These are phyloP conservation scores for Drosophila fungiperda DNA, from an alignment of 2,888 invertebrate species.

Conservation along the genomic window DNA sequence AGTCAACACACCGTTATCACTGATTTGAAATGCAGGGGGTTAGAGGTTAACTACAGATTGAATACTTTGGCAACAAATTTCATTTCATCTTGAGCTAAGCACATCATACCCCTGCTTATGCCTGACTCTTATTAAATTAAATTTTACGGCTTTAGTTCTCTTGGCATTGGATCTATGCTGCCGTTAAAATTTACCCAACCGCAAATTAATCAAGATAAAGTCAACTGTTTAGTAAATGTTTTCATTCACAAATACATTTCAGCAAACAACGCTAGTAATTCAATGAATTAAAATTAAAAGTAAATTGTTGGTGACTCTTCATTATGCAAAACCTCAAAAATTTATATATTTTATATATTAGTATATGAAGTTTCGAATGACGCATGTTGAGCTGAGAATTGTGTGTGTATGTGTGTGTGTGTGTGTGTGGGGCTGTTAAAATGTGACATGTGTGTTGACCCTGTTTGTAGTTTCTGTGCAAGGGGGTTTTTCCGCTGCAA, in stretches of 20 bases:
- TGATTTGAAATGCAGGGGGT: conserved; percentile 22
- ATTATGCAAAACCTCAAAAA: not conserved
- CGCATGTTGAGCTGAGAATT: not conserved
- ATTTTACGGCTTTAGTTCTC: not conserved
- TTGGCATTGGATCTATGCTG: not conserved
- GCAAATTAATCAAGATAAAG: not conserved
- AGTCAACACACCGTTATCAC: conserved; percentile 34
- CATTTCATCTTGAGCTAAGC: conserved; percentile 37
- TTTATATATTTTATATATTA: not conserved
- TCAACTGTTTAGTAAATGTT: not conserved
- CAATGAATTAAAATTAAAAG: not conserved
- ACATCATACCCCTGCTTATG: not conserved
- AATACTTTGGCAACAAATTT: conserved; percentile 52
- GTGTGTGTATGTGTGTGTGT: not conserved
- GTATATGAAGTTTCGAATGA: conserved; percentile 12
- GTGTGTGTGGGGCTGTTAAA: not conserved
- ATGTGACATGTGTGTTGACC: conserved; percentile 48
- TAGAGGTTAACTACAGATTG: conserved; percentile 53
- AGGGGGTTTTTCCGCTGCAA: conserved; percentile 46
- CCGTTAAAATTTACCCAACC: not conserved
- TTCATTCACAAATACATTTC: not conserved
- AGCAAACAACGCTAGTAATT: not conserved
- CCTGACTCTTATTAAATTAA: not conserved
- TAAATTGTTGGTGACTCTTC: not conserved
- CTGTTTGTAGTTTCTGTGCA: conserved; percentile 28